Percentiles rank a stretch among this genome's conserved stretches.
Evolutionary conservation across 2,888 invertebrate species (phyloP).

Genomic region (Taphrorychus bicolor): DNA sequence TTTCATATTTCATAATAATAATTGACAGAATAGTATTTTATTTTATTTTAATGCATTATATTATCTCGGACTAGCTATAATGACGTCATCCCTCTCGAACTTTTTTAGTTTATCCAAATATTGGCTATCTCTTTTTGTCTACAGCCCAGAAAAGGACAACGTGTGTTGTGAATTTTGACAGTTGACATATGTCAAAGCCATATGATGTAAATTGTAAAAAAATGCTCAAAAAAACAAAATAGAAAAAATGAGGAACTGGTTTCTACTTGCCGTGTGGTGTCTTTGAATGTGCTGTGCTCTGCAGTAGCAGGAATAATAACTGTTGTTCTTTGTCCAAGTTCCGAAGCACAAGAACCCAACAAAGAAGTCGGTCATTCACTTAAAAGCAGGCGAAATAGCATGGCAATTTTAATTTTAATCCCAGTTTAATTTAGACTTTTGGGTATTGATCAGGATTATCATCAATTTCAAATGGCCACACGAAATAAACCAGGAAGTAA

Average conservation of each 20-base stretch:
- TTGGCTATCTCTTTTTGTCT: no score
- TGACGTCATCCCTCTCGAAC: no score
- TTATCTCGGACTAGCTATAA: no score
- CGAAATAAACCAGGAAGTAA: slow-evolving; percentile 68
- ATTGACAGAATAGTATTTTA: no score
- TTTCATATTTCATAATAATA: no score
- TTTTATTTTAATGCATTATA: no score
- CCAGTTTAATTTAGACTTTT: neutral
- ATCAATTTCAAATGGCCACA: slow-evolving; percentile 61
- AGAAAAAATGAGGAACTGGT: slow-evolving; percentile 7
- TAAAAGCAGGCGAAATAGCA: neutral
- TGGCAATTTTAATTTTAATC: slow-evolving; percentile 5
- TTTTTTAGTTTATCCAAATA: no score
- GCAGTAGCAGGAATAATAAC: slow-evolving; percentile 4
- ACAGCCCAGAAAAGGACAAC: no score
- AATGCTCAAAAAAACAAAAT: slow-evolving; percentile 13
- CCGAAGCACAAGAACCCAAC: slow-evolving; percentile 15
- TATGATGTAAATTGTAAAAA: slow-evolving; percentile 3
- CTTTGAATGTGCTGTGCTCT: slow-evolving; percentile 8
- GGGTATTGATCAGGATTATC: neutral
- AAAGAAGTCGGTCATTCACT: slow-evolving; percentile 28
- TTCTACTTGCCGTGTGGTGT: slow-evolving; percentile 1
- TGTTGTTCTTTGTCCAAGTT: slow-evolving; percentile 19
- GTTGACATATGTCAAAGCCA: slow-evolving; percentile 1
- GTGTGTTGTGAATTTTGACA: no score